Percentiles rank a stretch among this genome's conserved stretches.
Conservation (phyloP, 1,140 invertebrate genomes). For the Bombus waltoni region DNA sequence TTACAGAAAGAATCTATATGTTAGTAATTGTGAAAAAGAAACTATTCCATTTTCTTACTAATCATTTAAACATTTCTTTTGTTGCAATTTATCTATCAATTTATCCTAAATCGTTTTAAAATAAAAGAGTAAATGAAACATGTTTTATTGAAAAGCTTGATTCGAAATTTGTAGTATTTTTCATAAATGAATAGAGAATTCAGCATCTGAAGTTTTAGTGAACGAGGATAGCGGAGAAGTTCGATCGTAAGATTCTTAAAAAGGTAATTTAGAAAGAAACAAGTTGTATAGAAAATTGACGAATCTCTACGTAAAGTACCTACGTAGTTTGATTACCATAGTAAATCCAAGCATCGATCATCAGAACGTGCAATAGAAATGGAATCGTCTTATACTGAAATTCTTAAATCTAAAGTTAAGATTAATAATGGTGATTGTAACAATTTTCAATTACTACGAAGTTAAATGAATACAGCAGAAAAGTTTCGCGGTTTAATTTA, state of each 20-base stretch:
- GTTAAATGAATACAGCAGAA: slow-evolving; percentile 22
- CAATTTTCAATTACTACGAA: slow-evolving; percentile 17
- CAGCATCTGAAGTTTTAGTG: not conserved
- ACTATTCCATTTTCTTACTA: too few species aligned
- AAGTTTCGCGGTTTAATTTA: slow-evolving; percentile 23
- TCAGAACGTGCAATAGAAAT: too few species aligned
- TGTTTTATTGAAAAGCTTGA: too few species aligned
- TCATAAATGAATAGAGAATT: too few species aligned
- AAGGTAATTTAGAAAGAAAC: not conserved
- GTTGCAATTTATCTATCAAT: not conserved
- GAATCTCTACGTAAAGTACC: not conserved
- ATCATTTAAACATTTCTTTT: not conserved
- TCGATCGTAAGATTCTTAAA: not conserved
- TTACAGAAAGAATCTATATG: too few species aligned
- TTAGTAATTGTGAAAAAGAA: too few species aligned
- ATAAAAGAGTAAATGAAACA: too few species aligned
- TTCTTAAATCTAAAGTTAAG: not conserved
- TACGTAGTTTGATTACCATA: not conserved
- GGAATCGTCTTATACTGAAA: not conserved
- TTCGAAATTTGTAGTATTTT: too few species aligned
- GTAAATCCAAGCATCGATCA: not conserved
- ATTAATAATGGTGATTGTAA: not conserved
- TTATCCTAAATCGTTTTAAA: too few species aligned
- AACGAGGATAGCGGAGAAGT: not conserved
- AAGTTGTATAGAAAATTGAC: too few species aligned